Evolutionary conservation across 1,140 invertebrate genomes (phyloP).

Genomic region (Spodoptera frugiperda): DNA sequence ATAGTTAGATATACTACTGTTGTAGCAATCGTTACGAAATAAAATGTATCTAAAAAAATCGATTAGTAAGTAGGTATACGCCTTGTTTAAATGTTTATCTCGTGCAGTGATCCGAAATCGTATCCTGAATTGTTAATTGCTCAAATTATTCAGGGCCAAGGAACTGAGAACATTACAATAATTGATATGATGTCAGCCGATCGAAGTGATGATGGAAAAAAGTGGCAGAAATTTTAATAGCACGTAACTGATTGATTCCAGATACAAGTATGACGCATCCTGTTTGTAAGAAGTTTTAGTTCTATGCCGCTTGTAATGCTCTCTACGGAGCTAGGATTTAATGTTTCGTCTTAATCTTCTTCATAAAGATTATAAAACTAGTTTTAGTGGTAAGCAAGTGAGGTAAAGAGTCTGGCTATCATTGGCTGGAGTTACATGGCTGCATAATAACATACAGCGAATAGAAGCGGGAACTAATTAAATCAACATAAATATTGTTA

Average conservation of each 20-base stretch:
- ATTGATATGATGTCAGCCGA: slow-evolving; percentile 48
- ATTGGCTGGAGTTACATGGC: slow-evolving; percentile 3
- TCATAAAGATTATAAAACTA: not conserved
- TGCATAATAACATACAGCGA: slow-evolving; percentile 9
- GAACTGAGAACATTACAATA: slow-evolving; percentile 47
- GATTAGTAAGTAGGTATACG: not conserved
- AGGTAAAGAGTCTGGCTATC: not conserved
- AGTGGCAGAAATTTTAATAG: slow-evolving; percentile 49
- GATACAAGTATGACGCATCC: slow-evolving; percentile 32
- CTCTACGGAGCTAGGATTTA: not conserved
- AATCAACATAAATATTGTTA: slow-evolving; percentile 19
- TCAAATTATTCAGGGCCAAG: slow-evolving; percentile 47
- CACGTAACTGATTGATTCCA: slow-evolving; percentile 38
- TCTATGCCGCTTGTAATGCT: no score
- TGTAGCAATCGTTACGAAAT: not conserved
- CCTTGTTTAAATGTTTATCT: slow-evolving; percentile 10
- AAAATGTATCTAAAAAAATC: not conserved
- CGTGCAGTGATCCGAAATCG: slow-evolving; percentile 26
- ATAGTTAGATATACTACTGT: not conserved
- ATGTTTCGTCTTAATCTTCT: not conserved
- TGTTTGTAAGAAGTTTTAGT: slow-evolving; percentile 30
- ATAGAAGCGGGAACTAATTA: slow-evolving; percentile 15
- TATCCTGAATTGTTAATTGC: slow-evolving; percentile 41
- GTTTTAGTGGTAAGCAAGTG: not conserved
- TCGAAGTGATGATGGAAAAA: slow-evolving; percentile 41